Evolutionary conservation across 2,113 vertebrate genomes (phyloP).

Genomic region (Archocentrus centrarchus): DNA sequence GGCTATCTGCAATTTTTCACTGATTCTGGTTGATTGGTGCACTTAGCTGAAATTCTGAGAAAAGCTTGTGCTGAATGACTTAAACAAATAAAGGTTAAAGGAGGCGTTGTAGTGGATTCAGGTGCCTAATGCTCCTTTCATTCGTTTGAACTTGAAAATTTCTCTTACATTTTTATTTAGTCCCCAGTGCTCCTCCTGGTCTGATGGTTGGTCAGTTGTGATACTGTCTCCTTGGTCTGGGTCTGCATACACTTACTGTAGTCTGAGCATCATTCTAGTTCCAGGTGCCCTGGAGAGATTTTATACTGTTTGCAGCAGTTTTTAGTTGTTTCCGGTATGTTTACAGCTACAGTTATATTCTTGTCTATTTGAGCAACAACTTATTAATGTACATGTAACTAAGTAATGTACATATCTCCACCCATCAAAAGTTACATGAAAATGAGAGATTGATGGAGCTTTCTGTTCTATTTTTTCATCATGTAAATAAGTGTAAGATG

Average conservation of each 20-base stretch:
- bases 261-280: no score
- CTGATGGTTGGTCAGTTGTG: neutral
- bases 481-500: no score
- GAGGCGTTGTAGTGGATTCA: neutral
- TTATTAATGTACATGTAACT: no score
- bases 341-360: no score
- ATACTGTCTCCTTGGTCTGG: neutral
- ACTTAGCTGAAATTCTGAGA: neutral
- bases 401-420: no score
- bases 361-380: no score
- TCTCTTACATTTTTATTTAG: neutral
- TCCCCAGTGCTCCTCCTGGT: neutral
- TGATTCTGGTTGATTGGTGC: neutral
- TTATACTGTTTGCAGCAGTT: neutral
- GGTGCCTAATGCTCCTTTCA: neutral
- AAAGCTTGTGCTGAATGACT: constrained; percentile 6
- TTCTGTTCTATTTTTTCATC: neutral
- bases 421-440: no score
- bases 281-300: no score
- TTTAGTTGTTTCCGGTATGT: no score
- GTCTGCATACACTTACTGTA: no score
- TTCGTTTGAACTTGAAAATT: neutral
- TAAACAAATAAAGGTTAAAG: neutral
- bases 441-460: neutral
- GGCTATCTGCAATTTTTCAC: neutral